Evolutionary conservation across 1,140 invertebrate species (phyloP).

Genomic region (Penaeus indicus): DNA sequence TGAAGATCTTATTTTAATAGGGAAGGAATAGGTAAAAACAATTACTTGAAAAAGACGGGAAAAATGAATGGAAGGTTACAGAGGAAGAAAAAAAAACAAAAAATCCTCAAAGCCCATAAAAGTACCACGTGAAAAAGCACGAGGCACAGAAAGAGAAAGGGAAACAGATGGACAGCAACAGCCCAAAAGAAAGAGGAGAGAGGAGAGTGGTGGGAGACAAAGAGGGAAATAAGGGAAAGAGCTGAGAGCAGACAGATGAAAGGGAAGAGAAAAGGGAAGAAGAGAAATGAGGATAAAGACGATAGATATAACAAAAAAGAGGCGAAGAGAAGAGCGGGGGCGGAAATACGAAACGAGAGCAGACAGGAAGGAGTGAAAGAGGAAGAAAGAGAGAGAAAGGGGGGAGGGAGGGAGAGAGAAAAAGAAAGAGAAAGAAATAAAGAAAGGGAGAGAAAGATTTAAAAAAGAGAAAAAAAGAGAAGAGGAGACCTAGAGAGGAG

Average conservation of each 20-base stretch:
- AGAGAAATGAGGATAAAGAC: neutral
- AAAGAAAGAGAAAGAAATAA: neutral
- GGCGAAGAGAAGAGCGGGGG: neutral
- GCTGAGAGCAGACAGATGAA: no score
- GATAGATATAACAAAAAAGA: neutral
- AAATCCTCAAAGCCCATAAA: no score
- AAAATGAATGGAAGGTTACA: no score
- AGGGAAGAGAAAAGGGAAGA: no score
- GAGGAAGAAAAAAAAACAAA: no score
- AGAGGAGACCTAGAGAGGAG: neutral
- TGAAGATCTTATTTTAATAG: no score
- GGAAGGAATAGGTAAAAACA: no score
- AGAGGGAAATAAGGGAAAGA: neutral
- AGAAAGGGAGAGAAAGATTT: neutral
- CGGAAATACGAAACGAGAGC: neutral
- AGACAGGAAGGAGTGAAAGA: neutral
- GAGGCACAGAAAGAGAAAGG: constrained; percentile 8
- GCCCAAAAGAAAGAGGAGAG: neutral
- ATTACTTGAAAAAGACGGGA: no score
- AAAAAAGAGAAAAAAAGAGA: neutral
- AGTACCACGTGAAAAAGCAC: neutral
- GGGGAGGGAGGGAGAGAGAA: neutral
- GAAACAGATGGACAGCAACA: neutral
- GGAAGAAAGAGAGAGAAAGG: neutral
- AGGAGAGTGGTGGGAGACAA: neutral